Evolutionary conservation across 2,797 vertebrate genomes (phyloP).

Genomic region (Amblyraja radiata): DNA sequence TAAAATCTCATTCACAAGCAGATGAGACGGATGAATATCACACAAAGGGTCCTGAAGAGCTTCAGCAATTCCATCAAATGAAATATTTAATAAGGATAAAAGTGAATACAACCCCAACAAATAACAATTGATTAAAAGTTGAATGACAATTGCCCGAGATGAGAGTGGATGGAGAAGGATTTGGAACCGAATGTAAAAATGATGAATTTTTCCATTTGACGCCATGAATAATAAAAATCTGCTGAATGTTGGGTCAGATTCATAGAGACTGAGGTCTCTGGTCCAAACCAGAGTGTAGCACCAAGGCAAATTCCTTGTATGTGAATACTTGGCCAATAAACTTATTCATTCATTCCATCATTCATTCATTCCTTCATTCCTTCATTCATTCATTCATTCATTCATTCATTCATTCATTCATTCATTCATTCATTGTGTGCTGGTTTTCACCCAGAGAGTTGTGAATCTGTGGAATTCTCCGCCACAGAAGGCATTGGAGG

Average conservation of each 20-base stretch:
- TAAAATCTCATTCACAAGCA: not conserved
- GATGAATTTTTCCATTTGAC: not conserved
- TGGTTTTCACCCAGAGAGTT: too few relatives aligned
- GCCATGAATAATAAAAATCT: not conserved
- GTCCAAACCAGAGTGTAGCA: not conserved
- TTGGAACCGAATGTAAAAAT: not conserved
- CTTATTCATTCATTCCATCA: too few relatives aligned
- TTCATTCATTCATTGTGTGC: too few relatives aligned
- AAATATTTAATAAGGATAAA: slow-evolving; percentile 8
- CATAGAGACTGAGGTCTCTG: not conserved
- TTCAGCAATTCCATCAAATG: not conserved
- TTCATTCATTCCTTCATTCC: too few relatives aligned
- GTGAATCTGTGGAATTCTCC: too few relatives aligned
- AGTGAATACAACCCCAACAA: slow-evolving; percentile 5
- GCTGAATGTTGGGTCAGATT: not conserved
- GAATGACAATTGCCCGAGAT: not conserved
- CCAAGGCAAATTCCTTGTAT: too few relatives aligned
- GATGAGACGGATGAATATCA: not conserved
- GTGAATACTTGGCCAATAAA: too few relatives aligned
- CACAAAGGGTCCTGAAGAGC: not conserved
- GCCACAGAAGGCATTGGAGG: too few relatives aligned
- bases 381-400: too few relatives aligned
- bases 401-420: too few relatives aligned
- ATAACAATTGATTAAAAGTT: slow-evolving; percentile 28
- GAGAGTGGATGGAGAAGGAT: not conserved